phyloP scores from a whole-genome alignment of 2,113 vertebrate genomes.

The Eolophus roseicapilla region DNA sequence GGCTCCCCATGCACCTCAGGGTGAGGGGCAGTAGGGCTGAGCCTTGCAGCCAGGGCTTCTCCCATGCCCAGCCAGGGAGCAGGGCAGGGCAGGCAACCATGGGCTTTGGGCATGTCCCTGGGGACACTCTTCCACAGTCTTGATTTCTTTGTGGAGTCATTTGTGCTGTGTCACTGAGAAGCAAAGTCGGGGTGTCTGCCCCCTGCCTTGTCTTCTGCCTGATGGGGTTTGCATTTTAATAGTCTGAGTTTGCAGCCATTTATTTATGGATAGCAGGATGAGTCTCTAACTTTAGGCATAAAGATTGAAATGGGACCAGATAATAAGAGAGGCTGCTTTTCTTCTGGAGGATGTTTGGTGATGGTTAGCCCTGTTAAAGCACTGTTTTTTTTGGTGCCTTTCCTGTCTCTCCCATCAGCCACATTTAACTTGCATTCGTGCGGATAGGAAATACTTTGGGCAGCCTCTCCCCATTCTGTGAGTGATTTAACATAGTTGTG shows the following conservation, averaged over 20 bases:
- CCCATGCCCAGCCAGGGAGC: fast-evolving
- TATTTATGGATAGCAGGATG: background rate
- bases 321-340: background rate
- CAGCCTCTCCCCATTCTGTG: background rate
- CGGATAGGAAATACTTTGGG: background rate
- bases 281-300: background rate
- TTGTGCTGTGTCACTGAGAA: fast-evolving
- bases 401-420: background rate
- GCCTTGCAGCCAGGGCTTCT: too few species aligned
- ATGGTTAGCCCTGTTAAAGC: background rate
- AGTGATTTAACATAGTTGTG: background rate
- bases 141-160: fast-evolving
- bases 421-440: fast-evolving
- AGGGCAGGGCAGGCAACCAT: too few species aligned
- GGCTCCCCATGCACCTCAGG: fast-evolving
- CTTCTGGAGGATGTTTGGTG: background rate
- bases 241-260: background rate
- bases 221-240: background rate
- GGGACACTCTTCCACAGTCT: fast-evolving
- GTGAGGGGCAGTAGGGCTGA: too few species aligned
- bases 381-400: background rate
- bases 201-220: background rate
- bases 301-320: background rate
- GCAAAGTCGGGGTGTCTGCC: fast-evolving
- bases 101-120: fast-evolving